Base-by-base conservation (phyloP, 2,888 invertebrate species). In the Temnothorax ravouxi region DNA sequence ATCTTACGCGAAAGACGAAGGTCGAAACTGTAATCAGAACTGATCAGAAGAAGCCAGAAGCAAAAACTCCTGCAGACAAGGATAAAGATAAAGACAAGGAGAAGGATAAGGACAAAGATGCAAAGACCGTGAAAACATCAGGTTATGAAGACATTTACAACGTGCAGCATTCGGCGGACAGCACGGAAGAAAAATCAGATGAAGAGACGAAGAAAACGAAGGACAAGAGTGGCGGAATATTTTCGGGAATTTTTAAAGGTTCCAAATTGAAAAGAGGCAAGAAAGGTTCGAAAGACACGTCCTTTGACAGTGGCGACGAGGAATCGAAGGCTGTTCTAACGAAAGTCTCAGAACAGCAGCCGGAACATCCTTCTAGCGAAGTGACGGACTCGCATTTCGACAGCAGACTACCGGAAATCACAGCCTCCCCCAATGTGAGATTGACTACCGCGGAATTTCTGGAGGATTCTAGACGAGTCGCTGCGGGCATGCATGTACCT, bases 391-490 rank as follows among this genome's bases (percentile, higher is more conserved):
- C 56, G 18, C 50, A 41, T n/a, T 44, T 34, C 2, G 81, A 84
- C 4, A 50, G 50, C 6, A 83, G 25, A 56, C 59, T 77, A 9
- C 5, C 38, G 0, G 83, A 83, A 9, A 25, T 50, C 0, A 59
- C 3, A 25, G 41, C 21, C 3, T 67, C 18, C 1, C 59, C 87
- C 4, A 93, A 93, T 88, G 89, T 92, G n/a, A 91, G 95, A 93
- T 88, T 95, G 94, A 83, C 91, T 2, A 94, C 94, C 18, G 87
- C 91, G 62, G 92, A 93, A 86, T 93, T 95, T 87, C 81, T 94
- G 77, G 91, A 95, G 61, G 92, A 94, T 84, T 86, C 94, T n/a
- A 89, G 96, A 95, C 67, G 95, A 95, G 89, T 95, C 64, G 96
- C 96, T n/a, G 96, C 96, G 93, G 94, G 95, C n/a, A 90, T 91